Evolutionary conservation across 2,888 invertebrate genomes (phyloP), one percentile per base, ranked within the genome.

Genomic region (Phengaris arion): DNA sequence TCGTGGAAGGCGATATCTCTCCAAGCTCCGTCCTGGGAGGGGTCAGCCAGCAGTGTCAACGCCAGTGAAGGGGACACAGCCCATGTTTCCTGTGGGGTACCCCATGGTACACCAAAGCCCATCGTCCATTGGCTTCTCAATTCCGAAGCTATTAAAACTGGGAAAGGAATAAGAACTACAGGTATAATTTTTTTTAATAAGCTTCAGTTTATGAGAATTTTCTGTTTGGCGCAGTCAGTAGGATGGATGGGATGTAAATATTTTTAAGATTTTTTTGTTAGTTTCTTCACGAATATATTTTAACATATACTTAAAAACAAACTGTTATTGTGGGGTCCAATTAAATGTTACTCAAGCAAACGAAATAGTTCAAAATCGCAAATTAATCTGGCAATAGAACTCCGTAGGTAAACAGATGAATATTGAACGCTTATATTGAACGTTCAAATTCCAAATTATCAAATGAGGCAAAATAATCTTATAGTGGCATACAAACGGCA

Each of bases 111-210:
- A 73, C 98, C 98, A 0, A 90, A 94, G 64, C 98, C 98, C 0
- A 91, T 92, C 5, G 94, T 98, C 55, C 95, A 96, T 79, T 98
- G 98, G 98, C 92, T 98, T 77, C 95, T 98, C 75, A 98, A 98
- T 85, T 97, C 98, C 0, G 95, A 96, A 79, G 94, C 95, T 4
- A 94, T 98, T 57, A 88, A 91, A 74, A 94, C 79, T 45, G 89
- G 87, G 4, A 88, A 88, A 51, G 88, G 86, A 5, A 81, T 91
- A 9, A 85, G 81, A 57, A 80, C 86, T 76, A 86, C 87, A 77
- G 89, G 93, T 93, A 76, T 6, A 15, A 45, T 13, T 51, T 9
- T 51, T 52, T 48, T 6, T 54, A 13, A 12, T n/a, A 3, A 51
- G 46, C 6, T 22, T 1, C 6, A 35, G 64, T 64, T 64, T 22